Conservation (phyloP, 2,113 vertebrate species). For the Puntigrus tetrazona region DNA sequence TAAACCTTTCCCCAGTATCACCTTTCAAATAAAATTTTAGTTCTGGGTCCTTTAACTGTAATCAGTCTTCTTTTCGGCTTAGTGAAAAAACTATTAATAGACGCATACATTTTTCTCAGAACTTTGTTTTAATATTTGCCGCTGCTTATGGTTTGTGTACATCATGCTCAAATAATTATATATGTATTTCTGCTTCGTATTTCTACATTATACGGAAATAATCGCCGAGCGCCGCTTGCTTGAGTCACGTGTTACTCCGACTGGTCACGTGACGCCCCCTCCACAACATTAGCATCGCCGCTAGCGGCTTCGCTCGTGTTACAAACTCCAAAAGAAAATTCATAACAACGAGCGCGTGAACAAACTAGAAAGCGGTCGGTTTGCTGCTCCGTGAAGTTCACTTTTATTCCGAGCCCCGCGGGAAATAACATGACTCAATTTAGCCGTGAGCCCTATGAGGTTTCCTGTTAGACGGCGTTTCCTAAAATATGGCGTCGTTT, state of each 20-base stretch:
- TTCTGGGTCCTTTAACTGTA: background rate
- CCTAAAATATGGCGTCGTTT: background rate
- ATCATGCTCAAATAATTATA: no score
- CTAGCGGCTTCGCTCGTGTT: background rate
- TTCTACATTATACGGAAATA: no score
- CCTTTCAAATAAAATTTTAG: background rate
- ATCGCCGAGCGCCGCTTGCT: background rate
- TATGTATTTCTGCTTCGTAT: background rate
- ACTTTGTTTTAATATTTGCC: background rate
- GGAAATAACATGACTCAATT: background rate
- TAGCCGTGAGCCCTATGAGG: background rate
- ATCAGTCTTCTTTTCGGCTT: background rate
- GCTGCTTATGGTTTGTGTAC: no score
- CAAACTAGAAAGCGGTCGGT: background rate
- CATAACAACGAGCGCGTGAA: background rate
- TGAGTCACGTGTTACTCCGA: background rate
- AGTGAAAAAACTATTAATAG: background rate
- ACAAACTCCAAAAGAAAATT: background rate
- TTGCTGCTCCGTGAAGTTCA: background rate
- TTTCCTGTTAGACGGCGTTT: background rate
- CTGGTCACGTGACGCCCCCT: background rate
- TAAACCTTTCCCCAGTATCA: background rate
- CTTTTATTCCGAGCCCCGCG: background rate
- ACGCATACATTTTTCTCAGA: background rate
- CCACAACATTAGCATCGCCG: background rate